phyloP scores from a whole-genome alignment of 1,140 invertebrate species.

The Ceratosolen fusciceps region DNA sequence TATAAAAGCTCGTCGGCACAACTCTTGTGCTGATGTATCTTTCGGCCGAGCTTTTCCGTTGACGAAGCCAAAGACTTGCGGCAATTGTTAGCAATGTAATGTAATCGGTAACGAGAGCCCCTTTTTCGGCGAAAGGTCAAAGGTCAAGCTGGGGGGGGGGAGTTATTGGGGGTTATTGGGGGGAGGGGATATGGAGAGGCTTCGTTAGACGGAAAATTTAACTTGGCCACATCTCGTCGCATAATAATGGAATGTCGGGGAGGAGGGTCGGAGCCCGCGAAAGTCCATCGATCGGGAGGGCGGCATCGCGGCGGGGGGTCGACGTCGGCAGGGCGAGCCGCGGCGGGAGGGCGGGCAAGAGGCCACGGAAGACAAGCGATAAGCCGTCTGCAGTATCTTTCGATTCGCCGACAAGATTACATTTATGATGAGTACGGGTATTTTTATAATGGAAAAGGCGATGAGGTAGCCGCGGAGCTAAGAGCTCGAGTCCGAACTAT shows the following conservation, averaged over 20 bases:
- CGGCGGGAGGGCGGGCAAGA: background rate
- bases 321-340: background rate
- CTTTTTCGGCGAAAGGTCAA: too few relatives aligned
- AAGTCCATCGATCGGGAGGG: slow-evolving; percentile 11
- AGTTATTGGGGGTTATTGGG: too few relatives aligned
- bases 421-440: background rate
- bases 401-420: slow-evolving; percentile 2
- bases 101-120: too few relatives aligned
- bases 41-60: too few relatives aligned
- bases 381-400: slow-evolving; percentile 17
- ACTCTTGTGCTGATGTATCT: too few relatives aligned
- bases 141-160: too few relatives aligned
- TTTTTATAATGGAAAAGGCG: background rate
- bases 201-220: background rate
- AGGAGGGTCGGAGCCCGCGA: background rate
- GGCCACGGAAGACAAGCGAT: background rate
- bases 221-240: background rate
- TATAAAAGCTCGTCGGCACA: too few relatives aligned
- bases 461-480: background rate
- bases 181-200: background rate
- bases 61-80: too few relatives aligned
- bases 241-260: slow-evolving; percentile 14
- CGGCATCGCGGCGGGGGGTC: background rate
- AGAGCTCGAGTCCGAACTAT: background rate
- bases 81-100: too few relatives aligned